Evolutionary conservation across 2,113 vertebrate species (phyloP).

Genomic region (Poeciliopsis prolifica): DNA sequence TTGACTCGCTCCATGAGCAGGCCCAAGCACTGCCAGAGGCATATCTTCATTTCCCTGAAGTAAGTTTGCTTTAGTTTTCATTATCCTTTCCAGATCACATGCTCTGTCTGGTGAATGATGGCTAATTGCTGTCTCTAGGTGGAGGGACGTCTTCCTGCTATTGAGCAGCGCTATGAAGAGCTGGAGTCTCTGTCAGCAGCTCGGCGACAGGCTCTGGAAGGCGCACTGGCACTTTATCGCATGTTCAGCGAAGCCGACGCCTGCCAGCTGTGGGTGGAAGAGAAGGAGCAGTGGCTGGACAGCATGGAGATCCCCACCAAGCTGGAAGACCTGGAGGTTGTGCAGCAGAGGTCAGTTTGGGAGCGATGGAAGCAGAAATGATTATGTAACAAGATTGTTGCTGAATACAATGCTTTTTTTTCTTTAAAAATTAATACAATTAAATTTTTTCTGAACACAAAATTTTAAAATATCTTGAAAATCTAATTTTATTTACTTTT

Average conservation of each 20-base stretch:
- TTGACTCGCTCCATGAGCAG: conserved; percentile 88
- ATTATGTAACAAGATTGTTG: neutral
- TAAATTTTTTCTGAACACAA: neutral
- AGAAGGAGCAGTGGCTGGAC: conserved; percentile 94
- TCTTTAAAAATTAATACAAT: neutral
- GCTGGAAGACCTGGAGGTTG: conserved; percentile 94
- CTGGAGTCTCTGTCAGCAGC: conserved; percentile 80
- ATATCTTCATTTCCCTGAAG: conserved; percentile 72
- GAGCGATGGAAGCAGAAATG: neutral
- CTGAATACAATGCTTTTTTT: neutral
- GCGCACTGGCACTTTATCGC: conserved; percentile 86
- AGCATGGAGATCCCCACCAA: conserved; percentile 88
- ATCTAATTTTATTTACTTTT: neutral
- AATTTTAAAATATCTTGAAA: neutral
- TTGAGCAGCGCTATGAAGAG: conserved; percentile 87
- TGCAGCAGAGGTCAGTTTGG: conserved; percentile 87
- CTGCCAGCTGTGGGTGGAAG: conserved; percentile 92
- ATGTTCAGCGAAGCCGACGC: conserved; percentile 94
- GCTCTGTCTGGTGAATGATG: conserved; percentile 8
- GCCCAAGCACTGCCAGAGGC: conserved; percentile 74
- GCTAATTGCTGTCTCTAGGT: conserved; percentile 54
- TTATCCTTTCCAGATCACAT: conserved; percentile 9
- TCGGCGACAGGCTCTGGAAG: conserved; percentile 85
- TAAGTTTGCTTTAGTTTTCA: conserved; percentile 36
- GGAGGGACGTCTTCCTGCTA: conserved; percentile 82